Base-by-base conservation (phyloP, 2,797 vertebrate species). In the Paedocypris micromegethes region DNA sequence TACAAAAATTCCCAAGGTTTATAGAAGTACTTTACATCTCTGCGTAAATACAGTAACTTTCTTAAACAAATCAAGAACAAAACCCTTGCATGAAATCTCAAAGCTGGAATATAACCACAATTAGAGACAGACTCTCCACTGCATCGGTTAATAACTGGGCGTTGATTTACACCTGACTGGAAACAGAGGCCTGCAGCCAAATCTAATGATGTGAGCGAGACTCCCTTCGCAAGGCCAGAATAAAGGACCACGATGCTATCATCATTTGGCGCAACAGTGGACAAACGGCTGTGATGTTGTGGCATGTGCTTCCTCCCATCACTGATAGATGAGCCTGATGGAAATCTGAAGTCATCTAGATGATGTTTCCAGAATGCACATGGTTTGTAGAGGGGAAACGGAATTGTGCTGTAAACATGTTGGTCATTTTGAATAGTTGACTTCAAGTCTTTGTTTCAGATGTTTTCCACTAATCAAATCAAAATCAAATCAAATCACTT, bases 301-400 rank as follows among this genome's bases (percentile, higher is more conserved):
- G 64, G 75, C 88, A 89, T 83, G 84, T 66, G 54, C 3, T 66
- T 58, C 86, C 41, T 68, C 85, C 78, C 83, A 75, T 61, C 85
- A 3, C 53, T 66, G 39, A 49, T 50, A n/a, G 47, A 57, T 58
- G 3, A 46, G 45, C 39, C 44, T 9, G 45, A 48, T 57, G 46
- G 64, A 57, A 66, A 43, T 42, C 9, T 47, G 9, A 66, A 58
- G 39, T 58, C 40, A 49, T 50, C 39, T 2, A 9, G 45, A 23
- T 23, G 23, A 48, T 56, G 39, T 56, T 41, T 42, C 38, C 43
- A 3, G 3, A 9, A 4, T 9, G 4, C 23, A 9, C 23, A 51
- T 4, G 4, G 23, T 8, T 9, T 51, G 49, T 6, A 51, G 6
- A 51, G 49, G 23, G 23, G 23, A 23, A 23, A 23, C 23, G 23